phyloP scores from a whole-genome alignment of 2,113 vertebrate genomes.

The Crocuta crocuta region DNA sequence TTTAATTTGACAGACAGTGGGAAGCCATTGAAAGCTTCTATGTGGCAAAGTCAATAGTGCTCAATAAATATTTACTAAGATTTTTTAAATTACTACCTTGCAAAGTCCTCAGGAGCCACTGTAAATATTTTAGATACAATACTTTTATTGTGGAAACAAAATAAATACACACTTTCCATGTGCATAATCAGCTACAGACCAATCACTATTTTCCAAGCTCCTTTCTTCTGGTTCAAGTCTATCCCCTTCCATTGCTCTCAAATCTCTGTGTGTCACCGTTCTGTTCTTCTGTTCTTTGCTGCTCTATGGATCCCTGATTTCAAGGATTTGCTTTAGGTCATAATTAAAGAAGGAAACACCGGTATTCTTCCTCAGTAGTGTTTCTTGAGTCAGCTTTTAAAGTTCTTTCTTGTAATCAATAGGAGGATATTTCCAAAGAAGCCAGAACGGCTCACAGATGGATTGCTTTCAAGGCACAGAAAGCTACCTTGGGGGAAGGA shows the following conservation, averaged over 20 bases:
- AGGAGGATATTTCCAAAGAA: slow-evolving; percentile 63
- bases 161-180: background rate
- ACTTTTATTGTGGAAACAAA: background rate
- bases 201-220: background rate
- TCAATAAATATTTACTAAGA: background rate
- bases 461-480: slow-evolving; percentile 63
- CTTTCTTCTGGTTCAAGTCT: background rate
- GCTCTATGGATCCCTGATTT: background rate
- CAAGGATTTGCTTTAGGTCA: slow-evolving; percentile 50
- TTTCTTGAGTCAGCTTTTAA: slow-evolving; percentile 64
- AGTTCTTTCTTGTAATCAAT: slow-evolving; percentile 73
- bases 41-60: background rate
- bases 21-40: background rate
- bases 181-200: too few species aligned
- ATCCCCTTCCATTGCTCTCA: background rate
- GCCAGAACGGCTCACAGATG: slow-evolving; percentile 20
- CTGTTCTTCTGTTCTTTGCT: background rate
- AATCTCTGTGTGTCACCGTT: too few species aligned
- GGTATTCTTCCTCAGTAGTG: background rate
- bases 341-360: slow-evolving; percentile 52
- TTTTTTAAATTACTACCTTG: background rate
- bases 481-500: slow-evolving; percentile 77
- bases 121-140: background rate
- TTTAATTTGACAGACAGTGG: background rate
- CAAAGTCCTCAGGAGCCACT: background rate